Percentiles rank a stretch among this genome's conserved stretches.
phyloP scores from a whole-genome alignment of 2,888 invertebrate species.

The Epirrhoe alternata region DNA sequence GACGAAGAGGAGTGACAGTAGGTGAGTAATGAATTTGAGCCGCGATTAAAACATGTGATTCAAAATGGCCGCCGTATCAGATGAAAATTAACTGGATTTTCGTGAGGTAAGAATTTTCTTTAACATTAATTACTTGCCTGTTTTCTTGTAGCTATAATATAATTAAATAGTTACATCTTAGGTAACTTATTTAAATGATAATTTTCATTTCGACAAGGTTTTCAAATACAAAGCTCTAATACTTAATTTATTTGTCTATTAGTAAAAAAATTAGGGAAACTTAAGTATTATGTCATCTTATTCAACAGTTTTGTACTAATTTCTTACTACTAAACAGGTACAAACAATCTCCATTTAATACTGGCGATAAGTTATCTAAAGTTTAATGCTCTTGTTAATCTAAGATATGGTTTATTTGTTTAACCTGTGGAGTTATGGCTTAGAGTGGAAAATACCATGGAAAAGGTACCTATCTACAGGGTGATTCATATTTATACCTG shows the following conservation, averaged over 20 bases:
- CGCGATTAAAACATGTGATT: constrained; percentile 70
- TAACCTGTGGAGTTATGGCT: not conserved
- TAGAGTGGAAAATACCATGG: not conserved
- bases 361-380: not conserved
- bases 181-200: too few species aligned
- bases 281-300: too few species aligned
- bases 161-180: too few species aligned
- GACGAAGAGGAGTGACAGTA: constrained; percentile 58
- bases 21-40: constrained; percentile 61
- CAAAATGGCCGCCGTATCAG: constrained; percentile 77
- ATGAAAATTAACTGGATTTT: constrained; percentile 56
- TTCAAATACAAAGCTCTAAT: too few species aligned
- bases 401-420: not conserved
- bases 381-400: not conserved
- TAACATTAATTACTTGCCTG: not conserved
- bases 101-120: constrained; percentile 67
- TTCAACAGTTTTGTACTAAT: not conserved
- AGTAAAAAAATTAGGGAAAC: too few species aligned
- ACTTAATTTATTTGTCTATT: too few species aligned
- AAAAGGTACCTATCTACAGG: not conserved
- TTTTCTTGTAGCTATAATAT: too few species aligned
- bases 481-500: not conserved
- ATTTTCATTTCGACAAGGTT: too few species aligned
- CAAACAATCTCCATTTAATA: not conserved
- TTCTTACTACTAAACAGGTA: not conserved